phyloP scores from a whole-genome alignment of 2,888 invertebrate species.

The Hedya salicella region DNA sequence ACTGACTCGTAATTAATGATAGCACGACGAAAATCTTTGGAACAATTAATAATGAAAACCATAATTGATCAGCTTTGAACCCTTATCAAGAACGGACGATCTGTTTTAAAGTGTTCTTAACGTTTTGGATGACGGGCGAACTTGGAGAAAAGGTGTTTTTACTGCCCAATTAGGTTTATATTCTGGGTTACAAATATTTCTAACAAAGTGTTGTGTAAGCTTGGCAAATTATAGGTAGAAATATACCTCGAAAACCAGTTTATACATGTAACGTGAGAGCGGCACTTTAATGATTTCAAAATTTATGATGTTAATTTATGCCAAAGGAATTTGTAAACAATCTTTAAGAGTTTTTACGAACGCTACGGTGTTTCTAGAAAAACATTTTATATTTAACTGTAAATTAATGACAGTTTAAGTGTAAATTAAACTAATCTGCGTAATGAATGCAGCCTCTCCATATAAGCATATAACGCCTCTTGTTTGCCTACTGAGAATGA shows the following conservation, averaged over 20 bases:
- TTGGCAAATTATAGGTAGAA: neutral
- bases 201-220: too few species aligned
- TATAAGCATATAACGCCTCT: neutral
- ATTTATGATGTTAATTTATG: neutral
- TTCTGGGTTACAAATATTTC: neutral
- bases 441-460: slow-evolving; percentile 4
- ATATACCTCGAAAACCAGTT: neutral
- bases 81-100: slow-evolving; percentile 22
- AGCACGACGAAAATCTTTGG: slow-evolving; percentile 18
- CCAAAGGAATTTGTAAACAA: neutral
- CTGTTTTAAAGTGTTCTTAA: slow-evolving; percentile 13
- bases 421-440: slow-evolving; percentile 1
- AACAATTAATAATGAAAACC: slow-evolving; percentile 23
- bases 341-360: slow-evolving; percentile 2
- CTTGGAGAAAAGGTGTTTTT: slow-evolving; percentile 1
- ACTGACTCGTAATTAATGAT: slow-evolving; percentile 19
- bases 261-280: neutral
- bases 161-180: neutral
- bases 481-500: neutral
- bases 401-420: slow-evolving; percentile 31
- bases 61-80: slow-evolving; percentile 21
- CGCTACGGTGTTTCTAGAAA: slow-evolving; percentile 1
- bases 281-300: neutral
- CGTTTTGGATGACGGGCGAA: slow-evolving; percentile 3
- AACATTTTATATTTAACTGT: slow-evolving; percentile 18